Conservation (phyloP, 2,113 vertebrate genomes). For the Scortum barcoo region DNA sequence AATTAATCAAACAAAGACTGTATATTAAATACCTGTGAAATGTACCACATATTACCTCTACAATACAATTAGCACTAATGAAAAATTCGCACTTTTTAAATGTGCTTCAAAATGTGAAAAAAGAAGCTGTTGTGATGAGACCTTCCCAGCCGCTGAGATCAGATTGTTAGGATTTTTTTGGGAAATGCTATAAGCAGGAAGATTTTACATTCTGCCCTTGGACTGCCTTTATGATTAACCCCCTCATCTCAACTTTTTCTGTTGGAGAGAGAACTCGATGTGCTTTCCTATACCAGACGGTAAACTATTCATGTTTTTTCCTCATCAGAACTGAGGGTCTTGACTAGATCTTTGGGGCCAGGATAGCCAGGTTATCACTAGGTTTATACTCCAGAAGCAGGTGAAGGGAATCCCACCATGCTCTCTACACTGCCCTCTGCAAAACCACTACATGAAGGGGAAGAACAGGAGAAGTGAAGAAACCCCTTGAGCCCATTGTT, state of each 20-base stretch:
- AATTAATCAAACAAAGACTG: background rate
- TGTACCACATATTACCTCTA: background rate
- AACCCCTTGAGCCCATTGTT: background rate
- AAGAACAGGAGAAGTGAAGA: background rate
- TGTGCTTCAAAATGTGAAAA: background rate
- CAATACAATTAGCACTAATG: background rate
- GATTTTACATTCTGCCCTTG: conserved; percentile 37
- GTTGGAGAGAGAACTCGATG: background rate
- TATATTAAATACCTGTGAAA: background rate
- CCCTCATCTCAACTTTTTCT: background rate
- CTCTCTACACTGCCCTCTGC: background rate
- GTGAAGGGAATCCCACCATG: background rate
- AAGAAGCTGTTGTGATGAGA: conserved; percentile 2
- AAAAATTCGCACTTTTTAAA: background rate
- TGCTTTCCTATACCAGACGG: conserved; percentile 9
- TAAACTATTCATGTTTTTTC: background rate
- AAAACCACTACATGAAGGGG: background rate
- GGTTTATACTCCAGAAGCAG: background rate
- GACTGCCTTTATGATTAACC: background rate
- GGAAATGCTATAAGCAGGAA: conserved; percentile 17
- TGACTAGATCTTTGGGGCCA: no score
- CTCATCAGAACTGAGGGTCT: background rate
- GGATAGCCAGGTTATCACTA: background rate
- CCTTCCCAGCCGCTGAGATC: background rate
- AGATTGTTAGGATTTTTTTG: conserved; percentile 8